Base-by-base conservation (phyloP, 2,797 vertebrate genomes). In the Enteromius argenteus region DNA sequence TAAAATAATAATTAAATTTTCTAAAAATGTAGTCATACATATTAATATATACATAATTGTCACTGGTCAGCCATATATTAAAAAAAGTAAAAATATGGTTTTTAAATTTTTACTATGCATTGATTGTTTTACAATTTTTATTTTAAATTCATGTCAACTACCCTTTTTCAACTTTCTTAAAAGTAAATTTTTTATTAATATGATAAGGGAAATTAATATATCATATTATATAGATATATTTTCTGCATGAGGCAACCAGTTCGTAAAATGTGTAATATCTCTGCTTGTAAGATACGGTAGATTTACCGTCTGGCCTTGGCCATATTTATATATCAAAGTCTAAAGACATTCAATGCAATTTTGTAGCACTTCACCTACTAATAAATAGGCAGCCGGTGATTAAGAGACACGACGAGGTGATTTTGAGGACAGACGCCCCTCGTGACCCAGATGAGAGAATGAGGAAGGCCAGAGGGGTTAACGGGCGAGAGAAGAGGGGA, bases 251-350 rank as follows among this genome's bases (percentile, higher is more conserved):
- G 51, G 30, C 23, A n/a, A 39, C 17, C 60, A 17, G 27, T 64
- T 64, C 6, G n/a, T n/a, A 74, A 23, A 3, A 5, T 62, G 69
- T 30, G 58, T 42, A 85, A 71, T 58, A 46, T 80, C 72, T 81
- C 76, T 35, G 71, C 68, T 62, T 67, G 66, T 51, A 53, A 73
- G 30, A 80, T 32, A 56, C 51, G 76, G 35, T 78, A 83, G 84
- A 75, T 85, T 81, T 81, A 87, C 76, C 42, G 49, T 79, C 44
- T 87, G 86, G 58, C 84, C 80, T 89, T 83, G 86, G 72, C 49
- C 17, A 19, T 51, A 53, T 53, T 78, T 83, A 86, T 76, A 84
- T 46, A 80, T 83, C 84, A 89, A 87, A 84, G 82, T 83, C 85
- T 85, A 49, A 62, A 46, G 39, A 11, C 37, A 71, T 62, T 79